Base-by-base conservation (phyloP, 2,113 vertebrate species). In the Azemiops feae region DNA sequence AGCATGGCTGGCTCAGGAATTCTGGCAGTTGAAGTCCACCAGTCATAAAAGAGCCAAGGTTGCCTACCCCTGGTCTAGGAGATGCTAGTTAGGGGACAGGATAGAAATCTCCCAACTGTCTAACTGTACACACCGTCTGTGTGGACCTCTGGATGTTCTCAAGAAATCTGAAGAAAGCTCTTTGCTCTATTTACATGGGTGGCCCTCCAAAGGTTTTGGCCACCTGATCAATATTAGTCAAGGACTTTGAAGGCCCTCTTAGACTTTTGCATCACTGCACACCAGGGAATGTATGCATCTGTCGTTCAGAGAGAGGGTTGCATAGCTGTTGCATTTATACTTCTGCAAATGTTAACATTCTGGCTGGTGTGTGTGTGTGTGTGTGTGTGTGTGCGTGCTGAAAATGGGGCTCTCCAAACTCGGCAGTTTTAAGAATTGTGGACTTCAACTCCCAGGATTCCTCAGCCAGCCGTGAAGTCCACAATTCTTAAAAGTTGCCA, bases 81-180 rank as follows among this genome's bases (percentile, higher is more conserved):
- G 43, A 0, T 87, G 25, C 91, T 96, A 85, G 54, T 90, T 93
- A 30, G 91, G 0, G 58, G 69, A 88, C 12, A 93, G 53, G 89
- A 18, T 91, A 95, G 92, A 87, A 12, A 1, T 88, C 34, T 92
- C 50, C 92, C 86, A 52, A 50, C 23, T 27, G 57, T 60, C 27
- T 55, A 18, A 12, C 3, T 64, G 45, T 55, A 27, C 23, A 81
- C 6, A 60, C 22, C 45, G 89, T 34, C 88, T 89, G 2, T 12
- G 4, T 52, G 4, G 57, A 34, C 5, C 20, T 1, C 23, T 92
- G 58, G 4, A 54, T 12, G 8, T 43, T 54, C 16, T 50, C 88
- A 20, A 18, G 16, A 16, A n/a, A 47, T 57, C 53, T 86, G 25
- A 60, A 18, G 50, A 16, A 34, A 34, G 14, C 6, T 30, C 0